These are phyloP conservation scores for Eupithecia subumbrata DNA, from an alignment of 2,888 invertebrate species.

Conservation along the genomic window DNA sequence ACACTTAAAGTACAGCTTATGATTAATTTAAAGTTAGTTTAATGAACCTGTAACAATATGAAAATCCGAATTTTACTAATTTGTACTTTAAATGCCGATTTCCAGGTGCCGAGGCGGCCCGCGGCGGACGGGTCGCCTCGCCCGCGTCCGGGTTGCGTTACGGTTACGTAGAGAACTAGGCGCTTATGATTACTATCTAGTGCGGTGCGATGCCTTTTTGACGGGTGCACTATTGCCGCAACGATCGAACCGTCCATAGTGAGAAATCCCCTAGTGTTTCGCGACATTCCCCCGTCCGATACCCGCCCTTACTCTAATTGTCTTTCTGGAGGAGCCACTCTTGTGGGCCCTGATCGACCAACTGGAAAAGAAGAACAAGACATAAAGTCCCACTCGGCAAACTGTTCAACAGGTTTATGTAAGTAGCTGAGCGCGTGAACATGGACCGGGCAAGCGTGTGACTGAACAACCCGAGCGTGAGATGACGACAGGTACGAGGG, in stretches of 20 bases:
- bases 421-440: slow-evolving; percentile 81
- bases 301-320: slow-evolving; percentile 82
- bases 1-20: slow-evolving; percentile 84
- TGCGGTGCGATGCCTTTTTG: slow-evolving; percentile 84
- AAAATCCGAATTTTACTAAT: slow-evolving; percentile 84
- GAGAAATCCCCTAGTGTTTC: slow-evolving; percentile 81
- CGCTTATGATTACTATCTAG: slow-evolving; percentile 72
- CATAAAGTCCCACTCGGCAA: slow-evolving; percentile 82
- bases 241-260: slow-evolving; percentile 81
- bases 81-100: slow-evolving; percentile 84
- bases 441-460: slow-evolving; percentile 80
- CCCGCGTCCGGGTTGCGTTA: slow-evolving; percentile 74
- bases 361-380: slow-evolving; percentile 84
- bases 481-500: slow-evolving; percentile 56
- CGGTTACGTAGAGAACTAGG: slow-evolving; percentile 68
- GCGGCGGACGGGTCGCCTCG: slow-evolving; percentile 75
- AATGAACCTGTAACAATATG: slow-evolving; percentile 84
- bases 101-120: slow-evolving; percentile 80
- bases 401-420: slow-evolving; percentile 73
- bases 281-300: slow-evolving; percentile 81
- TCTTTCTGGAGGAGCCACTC: slow-evolving; percentile 84
- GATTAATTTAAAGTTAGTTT: slow-evolving; percentile 73
- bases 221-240: slow-evolving; percentile 77
- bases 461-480: slow-evolving; percentile 76
- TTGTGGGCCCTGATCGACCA: slow-evolving; percentile 84